A percentile compares a stretch with the other conserved stretches of the same genome.
Evolutionary conservation across 2,797 vertebrate species (phyloP).

Genomic region (Pampus argenteus): DNA sequence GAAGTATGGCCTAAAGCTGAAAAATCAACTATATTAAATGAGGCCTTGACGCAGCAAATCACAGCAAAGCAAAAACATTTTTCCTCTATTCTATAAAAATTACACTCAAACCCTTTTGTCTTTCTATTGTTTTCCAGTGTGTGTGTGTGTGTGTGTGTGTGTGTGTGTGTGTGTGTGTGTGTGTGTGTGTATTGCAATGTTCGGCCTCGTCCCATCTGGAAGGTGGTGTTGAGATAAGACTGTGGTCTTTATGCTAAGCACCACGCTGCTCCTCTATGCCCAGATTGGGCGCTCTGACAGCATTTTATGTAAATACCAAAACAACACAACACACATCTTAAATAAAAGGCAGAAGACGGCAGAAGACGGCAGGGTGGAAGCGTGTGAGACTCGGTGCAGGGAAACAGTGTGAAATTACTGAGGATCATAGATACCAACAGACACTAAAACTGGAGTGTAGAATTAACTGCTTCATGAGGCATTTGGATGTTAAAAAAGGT

Average conservation of each 20-base stretch:
- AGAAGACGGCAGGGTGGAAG: constrained; percentile 35
- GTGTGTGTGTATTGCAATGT: constrained; percentile 40
- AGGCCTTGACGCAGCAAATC: constrained; percentile 16
- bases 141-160: constrained; percentile 29
- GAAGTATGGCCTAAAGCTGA: neutral
- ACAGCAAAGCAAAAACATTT: constrained; percentile 1
- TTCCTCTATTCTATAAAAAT: constrained; percentile 45
- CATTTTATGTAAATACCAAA: constrained; percentile 86
- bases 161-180: constrained; percentile 26
- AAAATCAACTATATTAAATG: constrained; percentile 8
- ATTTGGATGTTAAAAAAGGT: constrained; percentile 31
- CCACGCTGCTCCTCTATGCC: constrained; percentile 67
- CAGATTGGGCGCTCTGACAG: constrained; percentile 82
- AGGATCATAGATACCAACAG: constrained; percentile 18
- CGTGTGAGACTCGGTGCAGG: neutral
- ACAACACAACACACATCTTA: constrained; percentile 67
- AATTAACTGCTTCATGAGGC: neutral
- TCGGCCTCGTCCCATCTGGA: constrained; percentile 76
- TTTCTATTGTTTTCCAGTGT: constrained; percentile 58
- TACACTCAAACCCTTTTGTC: constrained; percentile 52
- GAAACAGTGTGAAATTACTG: constrained; percentile 21
- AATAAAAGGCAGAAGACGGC: constrained; percentile 25
- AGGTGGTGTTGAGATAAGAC: constrained; percentile 81
- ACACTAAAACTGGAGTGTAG: constrained; percentile 22
- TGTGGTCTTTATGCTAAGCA: constrained; percentile 85